Percentiles rank a stretch among this genome's conserved stretches.
These are phyloP conservation scores for Intellagama lesueurii DNA, from an alignment of 2,797 vertebrate species.

Conservation along the genomic window DNA sequence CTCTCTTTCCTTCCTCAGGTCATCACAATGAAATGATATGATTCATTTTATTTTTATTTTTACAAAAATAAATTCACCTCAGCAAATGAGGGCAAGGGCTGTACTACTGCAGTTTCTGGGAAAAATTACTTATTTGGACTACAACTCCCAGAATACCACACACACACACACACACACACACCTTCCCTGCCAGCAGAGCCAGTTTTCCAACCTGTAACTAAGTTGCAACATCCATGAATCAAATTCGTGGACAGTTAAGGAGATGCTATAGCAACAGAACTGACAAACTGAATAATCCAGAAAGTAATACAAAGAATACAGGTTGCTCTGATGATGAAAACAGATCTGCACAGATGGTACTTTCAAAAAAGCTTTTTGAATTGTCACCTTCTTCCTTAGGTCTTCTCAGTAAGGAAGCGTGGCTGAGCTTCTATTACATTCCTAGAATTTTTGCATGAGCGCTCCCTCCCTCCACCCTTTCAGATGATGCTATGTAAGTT, in stretches of 20 bases:
- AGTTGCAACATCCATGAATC: background rate
- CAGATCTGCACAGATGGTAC: background rate
- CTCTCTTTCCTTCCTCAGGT: too few species aligned
- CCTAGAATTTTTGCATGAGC: background rate
- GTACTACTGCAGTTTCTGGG: background rate
- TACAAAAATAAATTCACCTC: too few species aligned
- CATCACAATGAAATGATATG: too few species aligned
- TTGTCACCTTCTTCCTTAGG: background rate
- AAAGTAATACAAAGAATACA: background rate
- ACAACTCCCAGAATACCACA: background rate
- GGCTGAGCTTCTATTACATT: background rate
- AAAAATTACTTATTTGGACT: background rate
- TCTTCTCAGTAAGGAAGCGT: background rate
- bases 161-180: too few species aligned
- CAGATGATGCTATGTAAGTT: constrained; percentile 25
- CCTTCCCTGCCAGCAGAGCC: too few species aligned
- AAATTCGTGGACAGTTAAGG: background rate
- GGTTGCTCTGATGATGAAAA: background rate
- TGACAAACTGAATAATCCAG: background rate
- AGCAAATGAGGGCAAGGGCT: too few species aligned
- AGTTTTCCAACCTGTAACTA: background rate
- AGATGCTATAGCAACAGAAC: background rate
- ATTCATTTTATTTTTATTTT: too few species aligned
- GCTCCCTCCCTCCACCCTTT: background rate
- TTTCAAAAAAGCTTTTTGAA: background rate